A percentile compares a stretch with the other conserved stretches of the same genome.
Conservation (phyloP, 2,888 invertebrate species). For the Adelognathus sp. region DNA sequence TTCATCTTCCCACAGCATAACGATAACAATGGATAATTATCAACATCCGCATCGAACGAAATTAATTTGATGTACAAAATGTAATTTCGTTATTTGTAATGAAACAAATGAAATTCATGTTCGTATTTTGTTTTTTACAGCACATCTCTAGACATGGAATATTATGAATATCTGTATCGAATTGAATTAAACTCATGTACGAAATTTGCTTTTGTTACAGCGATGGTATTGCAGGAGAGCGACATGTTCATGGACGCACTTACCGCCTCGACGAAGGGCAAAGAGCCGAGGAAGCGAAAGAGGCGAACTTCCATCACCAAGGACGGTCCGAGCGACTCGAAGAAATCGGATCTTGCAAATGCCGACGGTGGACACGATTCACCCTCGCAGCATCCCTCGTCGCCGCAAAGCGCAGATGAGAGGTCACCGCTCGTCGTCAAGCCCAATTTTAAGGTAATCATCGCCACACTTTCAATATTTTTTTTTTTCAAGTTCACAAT, state of each 20-base stretch:
- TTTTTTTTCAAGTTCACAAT: constrained; percentile 34
- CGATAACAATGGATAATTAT: too few species aligned
- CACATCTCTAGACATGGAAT: too few species aligned
- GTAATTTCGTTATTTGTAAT: too few species aligned
- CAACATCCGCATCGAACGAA: too few species aligned
- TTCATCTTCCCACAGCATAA: too few species aligned
- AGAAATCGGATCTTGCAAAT: constrained; percentile 82
- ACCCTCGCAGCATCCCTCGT: constrained; percentile 81
- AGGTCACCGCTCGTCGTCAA: constrained; percentile 80
- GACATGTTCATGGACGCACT: constrained; percentile 97
- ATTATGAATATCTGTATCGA: background rate
- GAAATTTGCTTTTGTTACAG: constrained; percentile 81
- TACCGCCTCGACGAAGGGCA: constrained; percentile 88
- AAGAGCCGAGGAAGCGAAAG: constrained; percentile 91
- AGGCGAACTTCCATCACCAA: constrained; percentile 88
- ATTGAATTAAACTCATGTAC: background rate
- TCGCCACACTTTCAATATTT: background rate
- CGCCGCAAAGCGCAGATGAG: constrained; percentile 75
- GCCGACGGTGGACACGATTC: constrained; percentile 68
- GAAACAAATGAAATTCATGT: too few species aligned
- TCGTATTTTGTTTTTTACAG: too few species aligned
- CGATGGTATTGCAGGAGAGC: constrained; percentile 92
- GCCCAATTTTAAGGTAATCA: constrained; percentile 81
- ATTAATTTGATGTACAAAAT: too few species aligned
- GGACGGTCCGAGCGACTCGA: constrained; percentile 84